Evolutionary conservation across 2,113 vertebrate genomes (phyloP).

Genomic region (Muscicapa adusta): DNA sequence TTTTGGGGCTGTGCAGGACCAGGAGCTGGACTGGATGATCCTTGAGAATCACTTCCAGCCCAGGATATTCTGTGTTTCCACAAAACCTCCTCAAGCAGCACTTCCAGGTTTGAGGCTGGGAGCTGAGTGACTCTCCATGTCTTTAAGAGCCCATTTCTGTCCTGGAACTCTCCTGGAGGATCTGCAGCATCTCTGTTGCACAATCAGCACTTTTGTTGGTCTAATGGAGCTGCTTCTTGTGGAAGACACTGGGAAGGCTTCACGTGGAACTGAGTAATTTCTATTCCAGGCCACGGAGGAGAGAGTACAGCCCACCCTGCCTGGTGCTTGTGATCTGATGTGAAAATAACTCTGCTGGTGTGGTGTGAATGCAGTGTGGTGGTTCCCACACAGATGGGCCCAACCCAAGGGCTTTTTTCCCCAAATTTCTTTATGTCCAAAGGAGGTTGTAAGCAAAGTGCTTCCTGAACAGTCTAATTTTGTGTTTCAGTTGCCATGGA

Average conservation of each 20-base stretch:
- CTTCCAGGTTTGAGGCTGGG: background rate
- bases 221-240: background rate
- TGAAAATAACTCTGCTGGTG: background rate
- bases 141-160: background rate
- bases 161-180: background rate
- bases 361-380: background rate
- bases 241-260: background rate
- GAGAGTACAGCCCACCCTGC: background rate
- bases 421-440: background rate
- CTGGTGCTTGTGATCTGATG: background rate
- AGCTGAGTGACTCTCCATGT: background rate
- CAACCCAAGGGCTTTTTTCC: background rate
- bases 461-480: background rate
- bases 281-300: background rate
- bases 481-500: background rate
- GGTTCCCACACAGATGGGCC: background rate
- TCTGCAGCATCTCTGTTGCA: background rate
- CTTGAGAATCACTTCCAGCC: background rate
- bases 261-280: background rate
- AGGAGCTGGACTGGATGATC: fast-evolving
- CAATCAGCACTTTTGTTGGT: background rate
- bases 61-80: background rate
- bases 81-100: background rate
- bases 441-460: background rate
- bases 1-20: background rate